Base-by-base conservation (phyloP, 2,113 vertebrate genomes). In the Eleginops maclovinus region DNA sequence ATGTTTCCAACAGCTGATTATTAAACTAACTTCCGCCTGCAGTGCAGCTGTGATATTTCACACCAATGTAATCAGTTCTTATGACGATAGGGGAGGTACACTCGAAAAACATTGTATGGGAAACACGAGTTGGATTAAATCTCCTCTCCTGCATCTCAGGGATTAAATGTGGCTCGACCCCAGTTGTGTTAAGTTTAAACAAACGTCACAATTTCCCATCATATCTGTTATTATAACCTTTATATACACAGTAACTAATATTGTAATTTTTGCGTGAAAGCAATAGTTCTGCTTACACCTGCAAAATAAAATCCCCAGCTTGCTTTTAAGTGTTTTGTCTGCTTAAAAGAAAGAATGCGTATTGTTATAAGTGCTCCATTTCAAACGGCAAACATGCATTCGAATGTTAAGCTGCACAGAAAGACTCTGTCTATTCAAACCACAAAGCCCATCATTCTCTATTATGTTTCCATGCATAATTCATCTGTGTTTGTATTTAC, bases 401-500 rank as follows among this genome's bases (percentile, higher is more conserved):
- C 64, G 78, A 69, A 84, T 73, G 68, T 83, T 78, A 80, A 87
- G 60, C 72, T 75, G 72, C 77, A 47, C 63, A 76, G 55, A 69
- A 87, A 77, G 51, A 76, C 74, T 67, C 81, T 67, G 62, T 77
- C 47, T 80, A 47, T 53, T 80, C 15, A 11, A 72, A 68, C 63
- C 81, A 72, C 73, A 77, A 82, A 88, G 56, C 62, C 79, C 44
- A 77, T 90, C 77, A 72, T 79, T 87, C 79, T 68, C 58, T 47
- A 76, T 85, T 81, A 83, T 71, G 81, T 87, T 75, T 59, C 56
- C 46, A 85, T 91, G 85, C 90, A 93, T 92, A 91, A 93, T 94
- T 92, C 86, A 92, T 88, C 62, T 40, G 55, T 81, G 62, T 88
- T 85, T 92, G 84, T 91, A 92, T 93, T 91, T 91, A 91, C 87